A percentile compares a stretch with the other conserved stretches of the same genome.
Conservation (phyloP, 2,888 invertebrate genomes). For the Allygus modestus region DNA sequence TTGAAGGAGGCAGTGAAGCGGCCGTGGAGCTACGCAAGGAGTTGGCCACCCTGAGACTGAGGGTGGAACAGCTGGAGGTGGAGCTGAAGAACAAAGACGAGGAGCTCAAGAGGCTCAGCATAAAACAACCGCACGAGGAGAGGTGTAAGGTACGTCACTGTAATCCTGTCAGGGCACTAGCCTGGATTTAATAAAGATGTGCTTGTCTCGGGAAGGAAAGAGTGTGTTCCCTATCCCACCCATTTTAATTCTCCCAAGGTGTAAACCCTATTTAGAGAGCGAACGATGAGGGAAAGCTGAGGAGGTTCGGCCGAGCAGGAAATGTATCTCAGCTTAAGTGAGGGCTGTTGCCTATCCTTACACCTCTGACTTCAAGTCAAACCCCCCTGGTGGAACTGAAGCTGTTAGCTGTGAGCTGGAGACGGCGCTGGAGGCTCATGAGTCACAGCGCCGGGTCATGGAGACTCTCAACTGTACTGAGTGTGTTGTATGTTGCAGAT, state of each 20-base stretch:
- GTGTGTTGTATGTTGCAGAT: conserved; percentile 76
- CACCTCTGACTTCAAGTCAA: too few species aligned
- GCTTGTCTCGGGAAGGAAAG: too few species aligned
- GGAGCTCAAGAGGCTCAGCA: conserved; percentile 83
- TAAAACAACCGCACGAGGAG: conserved; percentile 72
- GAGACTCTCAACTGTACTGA: conserved; percentile 89
- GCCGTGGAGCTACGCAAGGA: conserved; percentile 88
- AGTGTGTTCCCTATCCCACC: conserved; percentile 61
- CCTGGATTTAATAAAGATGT: too few species aligned
- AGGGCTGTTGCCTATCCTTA: too few species aligned
- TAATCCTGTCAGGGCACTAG: too few species aligned
- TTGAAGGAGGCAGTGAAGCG: conserved; percentile 80
- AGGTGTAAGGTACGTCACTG: conserved; percentile 71
- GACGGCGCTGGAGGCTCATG: conserved; percentile 87
- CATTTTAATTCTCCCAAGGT: conserved; percentile 60
- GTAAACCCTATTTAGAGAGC: too few species aligned
- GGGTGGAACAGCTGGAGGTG: conserved; percentile 89
- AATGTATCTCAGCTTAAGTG: too few species aligned
- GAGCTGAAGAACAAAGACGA: conserved; percentile 91
- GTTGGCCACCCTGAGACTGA: conserved; percentile 84
- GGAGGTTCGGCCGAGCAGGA: too few species aligned
- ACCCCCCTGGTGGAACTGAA: too few species aligned
- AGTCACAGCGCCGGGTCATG: conserved; percentile 88
- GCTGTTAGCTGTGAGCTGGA: too few species aligned
- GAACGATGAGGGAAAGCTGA: too few species aligned